Evolutionary conservation across 1,140 invertebrate genomes (phyloP), one percentile per base, ranked within the genome.

Genomic region (Drosophila sp.): DNA sequence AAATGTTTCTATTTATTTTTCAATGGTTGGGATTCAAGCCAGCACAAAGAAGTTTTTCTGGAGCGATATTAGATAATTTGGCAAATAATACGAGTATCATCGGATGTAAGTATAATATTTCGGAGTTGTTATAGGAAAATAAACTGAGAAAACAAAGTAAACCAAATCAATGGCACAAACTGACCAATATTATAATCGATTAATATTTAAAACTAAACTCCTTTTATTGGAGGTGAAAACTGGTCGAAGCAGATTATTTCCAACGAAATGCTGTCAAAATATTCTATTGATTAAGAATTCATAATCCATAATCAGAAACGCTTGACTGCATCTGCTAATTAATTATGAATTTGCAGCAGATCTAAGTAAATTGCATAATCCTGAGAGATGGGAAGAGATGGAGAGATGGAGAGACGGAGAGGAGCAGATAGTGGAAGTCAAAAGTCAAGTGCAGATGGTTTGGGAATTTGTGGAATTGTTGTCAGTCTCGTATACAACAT

Each of bases 241-340:
- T 2, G 21, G 21, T 2, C 21, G 4, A 21, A 21, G 21, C 21
- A 21, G 21, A 21, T 21, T 21, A 21, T 21, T 21, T 21, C 4
- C 21, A 21, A 4, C 21, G 4, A 21, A 21, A 21, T 2, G 21
- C 21, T 21, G 21, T 21, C 21, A 21, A 21, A 21, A 21, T 21
- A 21, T 2, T 21, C 21, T 21, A 21, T 4, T 4, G 21, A 21
- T 32, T 29, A 18, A 14, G 40, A 29, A 53, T 29, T 14, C 57
- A 7, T 2, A 29, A 29, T 29, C 27, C 27, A 64, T 70, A 70
- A 70, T 56, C 61, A 57, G 48, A 11, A 38, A 41, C 16, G 50
- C 46, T 65, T 54, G 46, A 75, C 48, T 75, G 67, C 38, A 48
- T 71, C 43, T 84, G 67, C 63, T 75, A 80, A 83, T 83, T 83